Evolutionary conservation across 2,888 invertebrate species (phyloP), one percentile per base, ranked within the genome.

Genomic region (Stramonita haemastoma): DNA sequence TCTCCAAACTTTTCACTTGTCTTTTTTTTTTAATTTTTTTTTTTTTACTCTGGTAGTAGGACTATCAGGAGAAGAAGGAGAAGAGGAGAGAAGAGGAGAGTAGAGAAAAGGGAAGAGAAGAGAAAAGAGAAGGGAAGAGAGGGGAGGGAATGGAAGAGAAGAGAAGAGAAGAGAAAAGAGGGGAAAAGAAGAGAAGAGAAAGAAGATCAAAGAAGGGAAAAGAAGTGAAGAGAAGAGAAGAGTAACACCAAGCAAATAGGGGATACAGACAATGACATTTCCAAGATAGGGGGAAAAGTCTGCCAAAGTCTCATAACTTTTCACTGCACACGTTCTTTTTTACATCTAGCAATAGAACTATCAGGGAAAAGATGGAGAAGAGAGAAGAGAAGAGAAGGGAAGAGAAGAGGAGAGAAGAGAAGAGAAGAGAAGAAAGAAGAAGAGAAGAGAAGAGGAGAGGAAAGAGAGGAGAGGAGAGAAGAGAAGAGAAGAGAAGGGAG

Each of bases 401-500:
- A 73, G 73, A 73, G 73, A 73, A 6, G 22, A 26, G n/a, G n/a
- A 60, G 60, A 60, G 17, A 17, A 60, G 17, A 17, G 17, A 60
- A 17, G 17, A 60, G 60, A 60, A 60, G 60, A 60, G 17, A 17
- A 60, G 17, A 17, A 60, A 60, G 60, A 60, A 60, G 60, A 60
- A 60, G 60, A 60, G 17, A 17, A 60, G 17, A 17, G 17, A 29
- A 22, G n/a, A 86, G 57, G 57, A 15, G 29, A 29, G 66, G 87
- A 87, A 60, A 26, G 22, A n/a, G 15, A 8, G 22, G 29, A 84
- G 36, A 84, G 84, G 73, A 56, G 46, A n/a, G n/a, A 73, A 70
- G 22, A 85, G 66, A 70, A 36, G 88, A 84, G 88, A 34, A 36
- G 73, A 84, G 84, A 84, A 46, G 22, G 46, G 46, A 46, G 19